phyloP scores from a whole-genome alignment of 2,888 invertebrate genomes.

The Lasioglossum lativentre region DNA sequence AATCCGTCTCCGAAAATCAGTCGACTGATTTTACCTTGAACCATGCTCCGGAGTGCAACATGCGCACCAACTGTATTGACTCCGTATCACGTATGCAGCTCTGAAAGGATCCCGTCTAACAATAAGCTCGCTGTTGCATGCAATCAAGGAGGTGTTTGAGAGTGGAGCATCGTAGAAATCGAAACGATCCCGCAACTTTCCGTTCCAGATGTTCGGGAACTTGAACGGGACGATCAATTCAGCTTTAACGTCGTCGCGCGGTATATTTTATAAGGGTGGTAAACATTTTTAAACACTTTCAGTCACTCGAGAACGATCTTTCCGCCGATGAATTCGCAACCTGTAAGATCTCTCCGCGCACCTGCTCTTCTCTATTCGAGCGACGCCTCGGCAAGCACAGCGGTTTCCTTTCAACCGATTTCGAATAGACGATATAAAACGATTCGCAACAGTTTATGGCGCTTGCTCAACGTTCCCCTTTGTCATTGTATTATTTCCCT shows the following conservation, averaged over 20 bases:
- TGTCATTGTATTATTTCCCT: slow-evolving; percentile 2
- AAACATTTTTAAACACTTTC: background rate
- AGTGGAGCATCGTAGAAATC: background rate
- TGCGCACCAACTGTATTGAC: slow-evolving; percentile 2
- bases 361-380: background rate
- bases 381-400: background rate
- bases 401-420: slow-evolving; percentile 1
- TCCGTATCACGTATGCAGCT: background rate
- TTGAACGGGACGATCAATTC: background rate
- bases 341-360: background rate
- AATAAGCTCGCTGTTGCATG: slow-evolving; percentile 21
- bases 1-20: background rate
- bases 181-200: background rate
- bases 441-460: slow-evolving; percentile 7
- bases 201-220: background rate
- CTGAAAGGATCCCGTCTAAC: slow-evolving; percentile 2
- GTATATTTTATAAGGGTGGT: background rate
- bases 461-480: background rate
- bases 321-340: background rate
- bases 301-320: slow-evolving; percentile 2
- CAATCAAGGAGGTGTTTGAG: slow-evolving; percentile 1
- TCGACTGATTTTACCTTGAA: slow-evolving; percentile 1
- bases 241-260: background rate
- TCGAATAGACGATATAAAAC: background rate
- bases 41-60: background rate